These are phyloP conservation scores for Ypsolopha scabrella DNA, from an alignment of 2,888 invertebrate genomes.

Conservation along the genomic window DNA sequence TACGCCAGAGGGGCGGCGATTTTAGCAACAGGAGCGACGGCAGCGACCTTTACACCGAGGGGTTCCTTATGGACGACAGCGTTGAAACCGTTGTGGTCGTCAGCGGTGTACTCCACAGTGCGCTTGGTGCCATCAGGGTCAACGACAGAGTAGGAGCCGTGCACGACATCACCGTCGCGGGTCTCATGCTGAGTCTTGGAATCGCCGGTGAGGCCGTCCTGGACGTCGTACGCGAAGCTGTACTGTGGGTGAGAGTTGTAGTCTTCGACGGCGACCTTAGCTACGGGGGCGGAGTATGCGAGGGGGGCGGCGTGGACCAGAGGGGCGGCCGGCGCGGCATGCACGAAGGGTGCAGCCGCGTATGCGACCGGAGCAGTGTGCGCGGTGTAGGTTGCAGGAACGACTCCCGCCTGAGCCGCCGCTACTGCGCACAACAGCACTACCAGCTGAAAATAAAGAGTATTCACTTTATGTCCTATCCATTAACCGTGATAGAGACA, in stretches of 20 bases:
- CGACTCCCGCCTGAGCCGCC: slow-evolving; percentile 36
- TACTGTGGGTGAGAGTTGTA: slow-evolving; percentile 76
- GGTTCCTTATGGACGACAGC: slow-evolving; percentile 73
- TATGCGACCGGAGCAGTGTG: slow-evolving; percentile 30
- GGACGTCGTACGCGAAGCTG: slow-evolving; percentile 76
- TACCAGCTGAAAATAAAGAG: slow-evolving; percentile 31
- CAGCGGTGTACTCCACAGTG: slow-evolving; percentile 73
- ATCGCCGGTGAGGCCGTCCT: slow-evolving; percentile 73
- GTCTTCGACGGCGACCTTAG: slow-evolving; percentile 60
- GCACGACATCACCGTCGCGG: slow-evolving; percentile 74
- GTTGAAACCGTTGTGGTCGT: slow-evolving; percentile 4
- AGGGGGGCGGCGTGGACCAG: slow-evolving; percentile 31
- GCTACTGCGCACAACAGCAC: slow-evolving; percentile 42
- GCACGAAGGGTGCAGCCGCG: slow-evolving; percentile 17
- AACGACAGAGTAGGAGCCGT: slow-evolving; percentile 73
- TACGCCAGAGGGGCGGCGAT: slow-evolving; percentile 35
- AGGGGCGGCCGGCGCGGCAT: slow-evolving; percentile 28
- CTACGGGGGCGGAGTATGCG: slow-evolving; percentile 22
- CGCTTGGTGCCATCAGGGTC: slow-evolving; percentile 75
- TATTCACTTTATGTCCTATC: background rate
- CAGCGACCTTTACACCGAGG: slow-evolving; percentile 53
- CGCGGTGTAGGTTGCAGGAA: slow-evolving; percentile 33
- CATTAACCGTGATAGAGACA: no score
- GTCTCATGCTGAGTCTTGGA: slow-evolving; percentile 63
- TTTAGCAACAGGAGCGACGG: slow-evolving; percentile 23